Conservation (phyloP, 1,140 invertebrate genomes). For the Drosophila tsacasi region DNA sequence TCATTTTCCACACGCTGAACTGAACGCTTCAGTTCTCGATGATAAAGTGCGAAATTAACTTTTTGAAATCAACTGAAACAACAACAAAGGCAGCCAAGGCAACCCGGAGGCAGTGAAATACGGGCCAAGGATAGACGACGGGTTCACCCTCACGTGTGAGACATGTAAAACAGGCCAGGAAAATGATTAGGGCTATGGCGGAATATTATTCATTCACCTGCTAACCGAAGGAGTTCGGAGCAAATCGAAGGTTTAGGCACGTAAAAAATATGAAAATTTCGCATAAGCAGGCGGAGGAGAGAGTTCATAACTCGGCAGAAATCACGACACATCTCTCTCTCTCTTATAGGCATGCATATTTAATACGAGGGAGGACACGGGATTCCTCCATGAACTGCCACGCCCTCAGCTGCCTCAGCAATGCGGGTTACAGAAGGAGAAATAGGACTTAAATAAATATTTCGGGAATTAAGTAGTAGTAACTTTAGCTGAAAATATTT, state of each 20-base stretch:
- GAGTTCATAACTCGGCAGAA: constrained; percentile 66
- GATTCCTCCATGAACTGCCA: background rate
- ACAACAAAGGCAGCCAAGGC: constrained; percentile 38
- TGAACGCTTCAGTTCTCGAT: constrained; percentile 25
- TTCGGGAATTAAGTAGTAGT: background rate
- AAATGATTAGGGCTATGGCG: constrained; percentile 13
- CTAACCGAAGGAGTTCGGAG: background rate
- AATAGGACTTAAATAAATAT: background rate
- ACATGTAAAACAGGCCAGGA: constrained; percentile 48
- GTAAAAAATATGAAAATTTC: constrained; percentile 80
- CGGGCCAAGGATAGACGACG: background rate
- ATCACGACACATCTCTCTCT: constrained; percentile 29
- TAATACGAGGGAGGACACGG: constrained; percentile 54
- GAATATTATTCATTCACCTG: constrained; percentile 48
- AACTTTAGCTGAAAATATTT: background rate
- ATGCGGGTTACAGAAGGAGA: constrained; percentile 3
- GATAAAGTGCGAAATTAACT: constrained; percentile 82
- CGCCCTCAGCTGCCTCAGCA: background rate
- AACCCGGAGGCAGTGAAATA: constrained; percentile 49
- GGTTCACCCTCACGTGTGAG: constrained; percentile 6
- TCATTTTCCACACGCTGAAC: constrained; percentile 72
- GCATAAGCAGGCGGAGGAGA: constrained; percentile 53
- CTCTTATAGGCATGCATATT: constrained; percentile 74
- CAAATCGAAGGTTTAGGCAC: constrained; percentile 54
- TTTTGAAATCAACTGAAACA: constrained; percentile 67